phyloP scores from a whole-genome alignment of 2,888 invertebrate genomes.

The Drosophila tripunctata region DNA sequence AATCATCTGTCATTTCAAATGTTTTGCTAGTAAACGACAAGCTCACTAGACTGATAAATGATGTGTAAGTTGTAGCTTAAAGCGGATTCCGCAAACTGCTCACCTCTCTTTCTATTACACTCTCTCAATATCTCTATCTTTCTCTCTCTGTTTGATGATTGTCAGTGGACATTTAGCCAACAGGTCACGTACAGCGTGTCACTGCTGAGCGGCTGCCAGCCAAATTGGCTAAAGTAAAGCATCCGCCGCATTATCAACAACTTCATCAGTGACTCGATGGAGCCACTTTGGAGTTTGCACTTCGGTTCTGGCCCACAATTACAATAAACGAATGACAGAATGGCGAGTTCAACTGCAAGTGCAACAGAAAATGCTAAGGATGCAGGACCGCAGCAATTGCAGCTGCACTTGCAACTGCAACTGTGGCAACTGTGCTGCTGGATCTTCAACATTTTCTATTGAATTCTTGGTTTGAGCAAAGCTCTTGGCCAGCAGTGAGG shows the following conservation, averaged over 20 bases:
- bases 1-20: conserved; percentile 13
- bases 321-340: conserved; percentile 64
- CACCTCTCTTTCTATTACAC: not conserved
- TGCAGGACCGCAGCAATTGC: conserved; percentile 15
- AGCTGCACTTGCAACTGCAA: conserved; percentile 9
- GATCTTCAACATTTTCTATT: conserved; percentile 62
- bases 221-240: conserved; percentile 75
- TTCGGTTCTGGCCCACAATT: conserved; percentile 54
- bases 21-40: conserved; percentile 21
- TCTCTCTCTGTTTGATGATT: conserved; percentile 1
- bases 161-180: conserved; percentile 57
- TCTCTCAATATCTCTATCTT: conserved; percentile 13
- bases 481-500: conserved; percentile 58
- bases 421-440: conserved; percentile 45
- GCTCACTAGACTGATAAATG: conserved; percentile 52
- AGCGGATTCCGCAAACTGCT: conserved; percentile 31
- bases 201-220: conserved; percentile 74
- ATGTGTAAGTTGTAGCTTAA: conserved; percentile 54
- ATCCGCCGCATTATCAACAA: conserved; percentile 73
- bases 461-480: conserved; percentile 61
- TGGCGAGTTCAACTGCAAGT: conserved; percentile 40
- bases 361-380: too few relatives aligned
- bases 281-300: conserved; percentile 12
- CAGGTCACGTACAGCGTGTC: conserved; percentile 75
- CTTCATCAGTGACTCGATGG: conserved; percentile 61